phyloP scores from a whole-genome alignment of 2,888 invertebrate genomes.

The Selenia dentaria region DNA sequence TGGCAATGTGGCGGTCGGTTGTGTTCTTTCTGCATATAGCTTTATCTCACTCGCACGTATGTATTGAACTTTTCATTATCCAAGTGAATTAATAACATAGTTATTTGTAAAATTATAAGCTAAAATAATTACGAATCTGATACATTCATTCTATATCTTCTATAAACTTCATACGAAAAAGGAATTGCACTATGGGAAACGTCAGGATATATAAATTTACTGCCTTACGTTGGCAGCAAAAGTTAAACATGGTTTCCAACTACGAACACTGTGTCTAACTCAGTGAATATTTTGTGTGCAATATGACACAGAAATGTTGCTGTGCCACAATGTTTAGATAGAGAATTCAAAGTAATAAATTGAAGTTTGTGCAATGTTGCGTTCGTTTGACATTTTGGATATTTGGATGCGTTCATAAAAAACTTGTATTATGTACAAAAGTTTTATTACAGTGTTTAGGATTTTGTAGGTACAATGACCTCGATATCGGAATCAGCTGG shows the following conservation, averaged over 20 bases:
- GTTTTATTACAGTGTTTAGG: no score
- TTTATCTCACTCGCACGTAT: slow-evolving; percentile 52
- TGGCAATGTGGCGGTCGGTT: slow-evolving; percentile 73
- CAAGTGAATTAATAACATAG: background rate
- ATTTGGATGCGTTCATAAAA: slow-evolving; percentile 23
- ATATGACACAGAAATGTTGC: slow-evolving; percentile 8
- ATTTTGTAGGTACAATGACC: no score
- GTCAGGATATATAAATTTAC: slow-evolving; percentile 36
- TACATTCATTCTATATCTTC: no score
- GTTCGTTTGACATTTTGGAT: slow-evolving; percentile 43
- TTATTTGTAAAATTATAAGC: background rate
- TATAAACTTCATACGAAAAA: slow-evolving; percentile 1
- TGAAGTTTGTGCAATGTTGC: slow-evolving; percentile 38
- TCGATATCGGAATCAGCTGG: no score
- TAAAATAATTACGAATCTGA: no score
- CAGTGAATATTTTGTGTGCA: background rate
- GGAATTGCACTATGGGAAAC: slow-evolving; percentile 20
- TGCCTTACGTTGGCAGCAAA: slow-evolving; percentile 47
- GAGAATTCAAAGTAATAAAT: slow-evolving; percentile 11
- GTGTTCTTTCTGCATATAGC: slow-evolving; percentile 55
- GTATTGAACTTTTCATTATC: no score
- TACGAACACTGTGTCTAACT: slow-evolving; percentile 10
- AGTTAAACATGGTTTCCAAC: slow-evolving; percentile 11
- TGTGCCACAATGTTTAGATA: background rate
- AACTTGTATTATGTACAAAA: slow-evolving; percentile 1